Percentiles rank a stretch among this genome's conserved stretches.
Evolutionary conservation across 2,113 vertebrate genomes (phyloP).

Genomic region (Amazona guildingii): DNA sequence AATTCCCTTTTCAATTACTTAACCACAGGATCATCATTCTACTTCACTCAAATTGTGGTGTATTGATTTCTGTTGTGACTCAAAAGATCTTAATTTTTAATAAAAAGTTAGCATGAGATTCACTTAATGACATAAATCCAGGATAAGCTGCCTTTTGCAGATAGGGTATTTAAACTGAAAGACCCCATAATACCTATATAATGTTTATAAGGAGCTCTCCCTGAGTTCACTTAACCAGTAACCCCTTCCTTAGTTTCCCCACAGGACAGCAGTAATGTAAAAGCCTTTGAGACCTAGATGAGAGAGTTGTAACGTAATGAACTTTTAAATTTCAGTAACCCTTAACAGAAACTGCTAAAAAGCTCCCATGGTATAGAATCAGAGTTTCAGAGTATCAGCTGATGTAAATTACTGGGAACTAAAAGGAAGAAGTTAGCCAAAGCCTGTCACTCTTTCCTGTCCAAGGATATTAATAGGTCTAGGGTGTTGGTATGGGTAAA

Average conservation of each 20-base stretch:
- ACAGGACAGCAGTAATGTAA: neutral
- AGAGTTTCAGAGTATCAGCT: neutral
- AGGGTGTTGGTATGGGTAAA: neutral
- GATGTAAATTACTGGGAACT: neutral
- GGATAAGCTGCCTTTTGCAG: conserved; percentile 33
- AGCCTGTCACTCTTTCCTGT: neutral
- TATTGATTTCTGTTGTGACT: conserved; percentile 67
- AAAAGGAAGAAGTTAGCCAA: neutral
- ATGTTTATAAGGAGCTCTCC: neutral
- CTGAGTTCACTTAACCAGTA: neutral
- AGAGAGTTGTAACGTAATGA: neutral
- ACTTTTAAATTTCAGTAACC: conserved; percentile 19
- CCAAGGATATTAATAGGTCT: neutral
- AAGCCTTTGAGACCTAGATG: neutral
- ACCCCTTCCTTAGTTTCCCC: neutral
- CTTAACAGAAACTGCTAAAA: neutral
- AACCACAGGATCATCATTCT: conserved; percentile 61
- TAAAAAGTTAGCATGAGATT: conserved; percentile 45
- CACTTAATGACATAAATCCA: conserved; percentile 30
- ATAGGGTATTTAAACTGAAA: neutral
- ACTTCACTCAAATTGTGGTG: conserved; percentile 49
- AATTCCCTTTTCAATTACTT: conserved; percentile 65
- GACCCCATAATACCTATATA: neutral
- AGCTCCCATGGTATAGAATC: neutral
- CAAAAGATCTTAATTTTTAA: conserved; percentile 63